Conservation (phyloP, 1,140 invertebrate genomes). For the Homalodisca vitripennis region DNA sequence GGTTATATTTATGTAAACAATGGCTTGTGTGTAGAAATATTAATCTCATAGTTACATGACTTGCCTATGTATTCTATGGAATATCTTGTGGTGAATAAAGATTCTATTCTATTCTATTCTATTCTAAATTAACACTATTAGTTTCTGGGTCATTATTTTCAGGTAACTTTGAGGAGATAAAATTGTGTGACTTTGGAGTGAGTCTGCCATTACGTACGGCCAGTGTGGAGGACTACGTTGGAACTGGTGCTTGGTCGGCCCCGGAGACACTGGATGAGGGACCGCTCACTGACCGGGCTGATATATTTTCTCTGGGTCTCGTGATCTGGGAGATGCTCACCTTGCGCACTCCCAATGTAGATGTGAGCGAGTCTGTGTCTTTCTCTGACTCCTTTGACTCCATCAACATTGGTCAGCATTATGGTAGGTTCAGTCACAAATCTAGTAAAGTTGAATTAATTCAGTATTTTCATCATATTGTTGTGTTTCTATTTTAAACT, state of each 20-base stretch:
- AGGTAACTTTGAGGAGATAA: slow-evolving; percentile 69
- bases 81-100: too few species aligned
- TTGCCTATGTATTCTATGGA: too few species aligned
- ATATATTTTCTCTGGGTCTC: slow-evolving; percentile 78
- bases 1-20: too few species aligned
- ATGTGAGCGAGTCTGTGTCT: slow-evolving; percentile 43
- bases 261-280: slow-evolving; percentile 65
- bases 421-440: not conserved
- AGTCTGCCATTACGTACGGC: slow-evolving; percentile 50
- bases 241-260: slow-evolving; percentile 63
- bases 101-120: too few species aligned
- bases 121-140: too few species aligned
- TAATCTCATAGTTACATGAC: too few species aligned
- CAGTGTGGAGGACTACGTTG: slow-evolving; percentile 60
- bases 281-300: slow-evolving; percentile 65
- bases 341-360: slow-evolving; percentile 62
- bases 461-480: slow-evolving; percentile 19
- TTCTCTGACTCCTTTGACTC: slow-evolving; percentile 38
- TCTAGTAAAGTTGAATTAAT: slow-evolving; percentile 8
- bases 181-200: slow-evolving; percentile 85
- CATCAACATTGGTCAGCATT: slow-evolving; percentile 40
- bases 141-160: too few species aligned
- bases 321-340: slow-evolving; percentile 81
- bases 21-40: too few species aligned
- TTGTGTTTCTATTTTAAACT: slow-evolving; percentile 9